phyloP scores from a whole-genome alignment of 2,113 vertebrate genomes.

The Daboia siamensis region DNA sequence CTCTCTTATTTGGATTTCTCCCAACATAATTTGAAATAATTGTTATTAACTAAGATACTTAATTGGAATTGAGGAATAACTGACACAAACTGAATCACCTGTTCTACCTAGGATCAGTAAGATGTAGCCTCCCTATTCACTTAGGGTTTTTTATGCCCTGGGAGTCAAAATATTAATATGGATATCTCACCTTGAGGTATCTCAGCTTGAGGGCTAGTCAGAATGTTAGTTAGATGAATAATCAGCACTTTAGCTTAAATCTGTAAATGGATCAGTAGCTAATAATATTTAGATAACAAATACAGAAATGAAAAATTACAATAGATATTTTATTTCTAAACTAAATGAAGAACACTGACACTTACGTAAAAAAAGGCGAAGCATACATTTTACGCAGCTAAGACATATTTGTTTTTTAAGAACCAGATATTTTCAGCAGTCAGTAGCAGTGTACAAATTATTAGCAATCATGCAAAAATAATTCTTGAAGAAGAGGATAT shows the following conservation, averaged over 20 bases:
- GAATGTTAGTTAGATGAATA: not conserved
- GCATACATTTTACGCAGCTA: not conserved
- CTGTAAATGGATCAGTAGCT: not conserved
- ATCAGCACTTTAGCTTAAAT: not conserved
- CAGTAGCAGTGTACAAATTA: not conserved
- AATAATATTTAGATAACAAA: not conserved
- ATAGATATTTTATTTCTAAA: not conserved
- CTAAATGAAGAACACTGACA: not conserved
- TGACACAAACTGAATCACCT: not conserved
- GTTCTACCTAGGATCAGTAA: not conserved
- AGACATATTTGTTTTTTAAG: not conserved
- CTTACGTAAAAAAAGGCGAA: not conserved
- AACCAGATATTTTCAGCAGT: not conserved
- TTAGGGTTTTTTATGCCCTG: not conserved
- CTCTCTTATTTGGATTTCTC: not conserved
- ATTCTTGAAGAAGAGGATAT: not conserved
- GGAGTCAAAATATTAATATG: not conserved
- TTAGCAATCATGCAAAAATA: conserved; percentile 3
- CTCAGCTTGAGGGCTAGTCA: not conserved
- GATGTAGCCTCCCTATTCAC: not conserved
- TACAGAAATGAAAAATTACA: not conserved
- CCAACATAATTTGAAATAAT: not conserved
- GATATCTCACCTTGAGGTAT: not conserved
- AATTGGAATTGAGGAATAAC: not conserved
- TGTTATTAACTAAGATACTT: not conserved